These are phyloP conservation scores for Podocnemis expansa DNA, from an alignment of 2,113 vertebrate species.

Conservation along the genomic window DNA sequence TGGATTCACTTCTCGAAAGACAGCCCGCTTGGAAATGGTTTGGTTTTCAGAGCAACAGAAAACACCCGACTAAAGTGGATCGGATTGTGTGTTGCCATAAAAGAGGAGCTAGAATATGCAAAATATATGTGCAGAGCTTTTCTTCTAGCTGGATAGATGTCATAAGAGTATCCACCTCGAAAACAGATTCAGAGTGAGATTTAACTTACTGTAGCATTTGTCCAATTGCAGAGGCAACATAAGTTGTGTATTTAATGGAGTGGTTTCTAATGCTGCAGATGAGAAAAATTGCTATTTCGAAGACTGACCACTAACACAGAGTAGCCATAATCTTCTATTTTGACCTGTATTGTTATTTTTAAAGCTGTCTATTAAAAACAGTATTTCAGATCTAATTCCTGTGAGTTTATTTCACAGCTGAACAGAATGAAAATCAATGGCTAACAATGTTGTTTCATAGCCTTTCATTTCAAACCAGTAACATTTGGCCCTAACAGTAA, in stretches of 20 bases:
- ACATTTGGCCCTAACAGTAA: background rate
- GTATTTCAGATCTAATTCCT: background rate
- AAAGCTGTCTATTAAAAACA: background rate
- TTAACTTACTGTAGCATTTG: background rate
- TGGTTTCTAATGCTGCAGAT: background rate
- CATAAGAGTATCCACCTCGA: background rate
- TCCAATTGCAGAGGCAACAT: background rate
- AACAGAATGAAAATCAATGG: background rate
- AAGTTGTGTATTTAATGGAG: background rate
- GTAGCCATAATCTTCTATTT: background rate
- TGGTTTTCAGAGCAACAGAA: accelerated
- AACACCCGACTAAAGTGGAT: background rate
- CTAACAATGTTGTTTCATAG: background rate
- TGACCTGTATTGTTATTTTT: background rate
- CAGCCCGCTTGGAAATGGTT: no score
- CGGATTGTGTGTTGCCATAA: background rate
- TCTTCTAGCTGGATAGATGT: background rate
- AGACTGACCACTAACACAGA: background rate
- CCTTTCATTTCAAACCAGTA: background rate
- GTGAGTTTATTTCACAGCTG: background rate
- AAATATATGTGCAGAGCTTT: background rate
- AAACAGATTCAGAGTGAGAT: background rate
- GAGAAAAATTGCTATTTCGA: background rate
- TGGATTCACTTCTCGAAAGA: background rate
- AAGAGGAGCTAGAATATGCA: background rate